A percentile compares a stretch with the other conserved stretches of the same genome.
Conservation (phyloP, 2,888 invertebrate genomes). For the Thymelicus sylvestris region DNA sequence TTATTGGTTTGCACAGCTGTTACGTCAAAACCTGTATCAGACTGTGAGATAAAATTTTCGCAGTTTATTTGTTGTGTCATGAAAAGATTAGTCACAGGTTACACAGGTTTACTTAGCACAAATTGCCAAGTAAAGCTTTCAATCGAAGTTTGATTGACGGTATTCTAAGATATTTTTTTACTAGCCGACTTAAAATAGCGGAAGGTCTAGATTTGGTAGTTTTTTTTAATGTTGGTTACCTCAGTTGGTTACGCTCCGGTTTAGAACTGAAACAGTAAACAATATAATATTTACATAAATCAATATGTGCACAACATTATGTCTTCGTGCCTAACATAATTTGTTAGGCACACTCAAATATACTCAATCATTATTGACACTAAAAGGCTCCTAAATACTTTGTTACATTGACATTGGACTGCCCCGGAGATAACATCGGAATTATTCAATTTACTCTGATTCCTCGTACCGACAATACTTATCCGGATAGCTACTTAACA, state of each 20-base stretch:
- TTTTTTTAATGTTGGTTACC: too few species aligned
- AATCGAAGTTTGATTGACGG: not conserved
- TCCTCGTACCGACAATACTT: conserved; percentile 28
- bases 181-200: not conserved
- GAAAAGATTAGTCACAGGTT: conserved; percentile 7
- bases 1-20: conserved; percentile 28
- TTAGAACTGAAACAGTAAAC: not conserved
- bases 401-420: conserved; percentile 31
- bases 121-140: conserved; percentile 3
- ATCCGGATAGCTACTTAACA: conserved; percentile 17
- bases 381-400: conserved; percentile 24
- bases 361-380: conserved; percentile 27
- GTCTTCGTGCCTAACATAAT: conserved; percentile 8
- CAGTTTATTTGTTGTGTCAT: not conserved
- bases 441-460: conserved; percentile 33
- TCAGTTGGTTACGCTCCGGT: not conserved
- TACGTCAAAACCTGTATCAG: conserved; percentile 24
- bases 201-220: not conserved
- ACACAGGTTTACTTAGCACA: too few species aligned
- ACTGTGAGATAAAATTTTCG: conserved; percentile 31
- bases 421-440: conserved; percentile 28
- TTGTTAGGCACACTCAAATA: conserved; percentile 10
- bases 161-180: too few species aligned
- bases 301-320: not conserved
- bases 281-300: not conserved